These are phyloP conservation scores for Himalopsyche japonica DNA, from an alignment of 2,888 invertebrate species.

Conservation along the genomic window DNA sequence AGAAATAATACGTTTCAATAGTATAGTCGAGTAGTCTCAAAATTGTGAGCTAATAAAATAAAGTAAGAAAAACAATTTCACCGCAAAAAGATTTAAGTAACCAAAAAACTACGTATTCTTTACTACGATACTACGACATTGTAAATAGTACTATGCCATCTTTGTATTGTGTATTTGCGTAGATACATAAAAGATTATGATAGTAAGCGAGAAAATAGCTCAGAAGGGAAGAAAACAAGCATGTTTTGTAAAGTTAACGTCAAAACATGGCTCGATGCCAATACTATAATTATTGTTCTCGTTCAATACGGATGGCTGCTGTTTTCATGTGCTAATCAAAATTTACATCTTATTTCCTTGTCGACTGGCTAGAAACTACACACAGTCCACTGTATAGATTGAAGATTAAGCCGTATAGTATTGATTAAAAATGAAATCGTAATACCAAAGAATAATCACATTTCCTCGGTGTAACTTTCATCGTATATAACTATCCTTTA, in stretches of 20 bases:
- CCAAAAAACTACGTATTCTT: too few species aligned
- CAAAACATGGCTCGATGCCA: background rate
- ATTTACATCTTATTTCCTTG: background rate
- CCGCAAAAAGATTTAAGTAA: too few species aligned
- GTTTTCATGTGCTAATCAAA: background rate
- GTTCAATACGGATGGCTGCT: background rate
- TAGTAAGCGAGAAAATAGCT: background rate
- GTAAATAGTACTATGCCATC: background rate
- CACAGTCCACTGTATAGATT: too few species aligned
- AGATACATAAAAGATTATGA: background rate
- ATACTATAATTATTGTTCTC: background rate
- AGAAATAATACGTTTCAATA: too few species aligned
- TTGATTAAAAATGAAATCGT: too few species aligned
- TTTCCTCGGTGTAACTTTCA: too few species aligned
- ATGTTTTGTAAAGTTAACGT: background rate
- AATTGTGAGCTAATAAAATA: too few species aligned
- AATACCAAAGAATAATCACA: too few species aligned
- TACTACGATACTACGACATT: background rate
- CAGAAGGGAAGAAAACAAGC: background rate
- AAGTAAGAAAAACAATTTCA: too few species aligned
- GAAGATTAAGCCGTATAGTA: too few species aligned
- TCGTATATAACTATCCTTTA: too few species aligned
- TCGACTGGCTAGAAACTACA: background rate
- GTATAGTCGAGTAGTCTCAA: too few species aligned
- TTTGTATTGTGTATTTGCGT: background rate